These are phyloP conservation scores for Orcinus orca DNA, from an alignment of 2,113 vertebrate species.

Conservation along the genomic window DNA sequence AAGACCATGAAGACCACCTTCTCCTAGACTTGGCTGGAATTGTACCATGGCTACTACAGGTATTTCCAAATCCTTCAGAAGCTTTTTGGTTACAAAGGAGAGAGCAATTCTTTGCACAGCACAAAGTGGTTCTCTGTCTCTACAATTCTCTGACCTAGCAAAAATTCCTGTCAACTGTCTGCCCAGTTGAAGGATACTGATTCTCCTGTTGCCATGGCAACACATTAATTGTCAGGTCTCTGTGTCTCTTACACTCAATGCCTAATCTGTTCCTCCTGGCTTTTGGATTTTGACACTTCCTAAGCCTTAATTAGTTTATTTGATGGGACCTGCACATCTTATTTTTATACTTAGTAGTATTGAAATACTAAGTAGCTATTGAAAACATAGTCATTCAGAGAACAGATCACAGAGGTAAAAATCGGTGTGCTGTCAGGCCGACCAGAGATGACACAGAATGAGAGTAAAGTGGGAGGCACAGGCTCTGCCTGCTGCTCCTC, in stretches of 20 bases:
- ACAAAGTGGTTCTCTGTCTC: constrained; percentile 83
- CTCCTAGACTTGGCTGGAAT: background rate
- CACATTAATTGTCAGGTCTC: constrained; percentile 81
- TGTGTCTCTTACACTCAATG: constrained; percentile 69
- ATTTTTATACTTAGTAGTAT: constrained; percentile 82
- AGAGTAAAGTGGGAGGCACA: background rate
- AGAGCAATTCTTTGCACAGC: constrained; percentile 73
- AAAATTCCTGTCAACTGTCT: constrained; percentile 88
- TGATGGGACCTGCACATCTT: constrained; percentile 80
- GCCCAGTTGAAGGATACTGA: constrained; percentile 82
- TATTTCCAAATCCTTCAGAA: constrained; percentile 76
- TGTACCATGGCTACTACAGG: background rate
- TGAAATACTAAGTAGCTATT: constrained; percentile 79
- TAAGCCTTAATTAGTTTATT: constrained; percentile 87
- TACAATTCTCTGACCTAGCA: constrained; percentile 86
- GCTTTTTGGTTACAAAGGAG: constrained; percentile 74
- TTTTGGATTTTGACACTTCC: constrained; percentile 83
- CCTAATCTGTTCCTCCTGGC: constrained; percentile 80
- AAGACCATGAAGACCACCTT: background rate
- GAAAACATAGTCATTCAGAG: constrained; percentile 75
- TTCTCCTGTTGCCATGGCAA: constrained; percentile 85
- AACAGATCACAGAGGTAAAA: constrained; percentile 79
- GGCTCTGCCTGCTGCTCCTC: constrained; percentile 41
- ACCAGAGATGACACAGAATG: constrained; percentile 67
- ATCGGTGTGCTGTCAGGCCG: constrained; percentile 63